These are phyloP conservation scores for Paralvinella palmiformis DNA, from an alignment of 1,140 invertebrate genomes.

Conservation along the genomic window DNA sequence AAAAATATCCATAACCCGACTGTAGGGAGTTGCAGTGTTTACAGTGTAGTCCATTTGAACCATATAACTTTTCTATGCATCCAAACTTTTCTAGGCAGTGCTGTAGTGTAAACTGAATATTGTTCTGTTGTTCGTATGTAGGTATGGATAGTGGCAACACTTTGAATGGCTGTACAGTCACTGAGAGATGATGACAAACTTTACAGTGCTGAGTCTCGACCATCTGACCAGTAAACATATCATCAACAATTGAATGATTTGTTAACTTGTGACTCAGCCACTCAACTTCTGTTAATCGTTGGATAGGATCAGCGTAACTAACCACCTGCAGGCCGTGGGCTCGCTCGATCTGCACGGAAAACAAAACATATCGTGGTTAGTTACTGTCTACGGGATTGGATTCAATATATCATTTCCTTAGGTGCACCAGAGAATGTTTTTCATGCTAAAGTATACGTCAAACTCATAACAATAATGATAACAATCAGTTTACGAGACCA, in stretches of 20 bases:
- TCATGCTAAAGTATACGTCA: no score
- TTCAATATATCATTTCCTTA: no score
- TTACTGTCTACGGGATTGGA: no score
- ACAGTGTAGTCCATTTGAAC: constrained; percentile 28
- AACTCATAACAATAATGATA: no score
- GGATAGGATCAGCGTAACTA: constrained; percentile 44
- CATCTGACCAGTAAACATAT: constrained; percentile 43
- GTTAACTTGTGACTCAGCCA: constrained; percentile 44
- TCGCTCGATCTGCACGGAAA: constrained; percentile 42
- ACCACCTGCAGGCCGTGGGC: constrained; percentile 42
- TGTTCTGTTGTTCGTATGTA: constrained; percentile 27
- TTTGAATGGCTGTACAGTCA: constrained; percentile 42
- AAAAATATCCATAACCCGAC: no score
- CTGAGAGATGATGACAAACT: constrained; percentile 38
- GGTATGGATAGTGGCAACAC: constrained; percentile 43
- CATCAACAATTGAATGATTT: constrained; percentile 42
- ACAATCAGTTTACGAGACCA: no score
- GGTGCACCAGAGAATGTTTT: no score
- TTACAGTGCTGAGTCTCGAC: constrained; percentile 41
- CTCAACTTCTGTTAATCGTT: constrained; percentile 43
- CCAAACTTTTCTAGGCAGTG: constrained; percentile 45
- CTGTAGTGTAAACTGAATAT: constrained; percentile 35
- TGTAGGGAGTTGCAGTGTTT: background rate
- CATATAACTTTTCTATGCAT: constrained; percentile 38
- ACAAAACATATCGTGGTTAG: no score